Evolutionary conservation across 1,140 invertebrate genomes (phyloP), one percentile per base, ranked within the genome.

Genomic region (Nebria ingens): DNA sequence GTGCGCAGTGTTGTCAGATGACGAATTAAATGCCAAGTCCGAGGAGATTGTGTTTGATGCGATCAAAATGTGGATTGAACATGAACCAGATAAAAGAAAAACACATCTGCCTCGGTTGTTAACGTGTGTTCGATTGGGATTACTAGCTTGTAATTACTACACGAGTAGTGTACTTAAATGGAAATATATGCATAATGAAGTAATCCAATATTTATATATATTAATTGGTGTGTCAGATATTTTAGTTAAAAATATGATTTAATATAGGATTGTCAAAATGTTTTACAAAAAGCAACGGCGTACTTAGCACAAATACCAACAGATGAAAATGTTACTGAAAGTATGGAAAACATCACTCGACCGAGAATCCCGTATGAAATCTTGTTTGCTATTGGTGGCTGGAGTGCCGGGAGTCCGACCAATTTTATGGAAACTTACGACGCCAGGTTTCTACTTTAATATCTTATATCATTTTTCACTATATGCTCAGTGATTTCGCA

Each of bases 361-460:
- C 82, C 84, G 0, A 65, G 86, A 53, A 76, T 86, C 38, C 85
- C 86, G 0, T 77, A 81, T 58, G 81, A 85, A 63, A 77, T 87
- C 50, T 64, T 88, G 1, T 87, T 88, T 63, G 80, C 82, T 3
- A 77, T 87, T 50, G 84, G 83, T 17, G 88, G 88, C 2, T 91
- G 88, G 88, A 87, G 82, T 61, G 82, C 82, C 2, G 85, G 85
- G 12, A 83, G 82, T 57, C 86, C 87, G 1, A 89, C 85, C 0
- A 87, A 80, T 71, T 82, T 85, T 61, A 76, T 90, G 17, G 87
- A 90, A 72, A 86, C 82, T 3, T 90, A 88, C 69, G 87, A 90
- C 58, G 78, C 76, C 45, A 72, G 73, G 76, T 76, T 61, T 9
- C 6, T 34, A 34, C n/a, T n/a, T n/a, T n/a, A n/a, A n/a, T n/a